Conservation (phyloP, 2,888 invertebrate species). For the Lysandra coridon region DNA sequence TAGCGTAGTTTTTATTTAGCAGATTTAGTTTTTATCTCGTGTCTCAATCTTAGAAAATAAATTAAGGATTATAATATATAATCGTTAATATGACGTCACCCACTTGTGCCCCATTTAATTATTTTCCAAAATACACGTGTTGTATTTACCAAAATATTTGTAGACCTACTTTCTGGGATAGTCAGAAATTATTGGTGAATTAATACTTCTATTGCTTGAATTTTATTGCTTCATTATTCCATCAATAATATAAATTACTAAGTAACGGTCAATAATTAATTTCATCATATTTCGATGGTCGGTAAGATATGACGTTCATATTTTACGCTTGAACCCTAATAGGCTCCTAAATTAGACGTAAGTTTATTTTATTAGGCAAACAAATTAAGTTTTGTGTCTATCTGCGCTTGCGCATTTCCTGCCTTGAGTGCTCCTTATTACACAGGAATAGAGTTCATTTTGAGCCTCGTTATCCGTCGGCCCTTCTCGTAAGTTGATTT, state of each 20-base stretch:
- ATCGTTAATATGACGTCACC: too few relatives aligned
- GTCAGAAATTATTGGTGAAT: background rate
- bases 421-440: constrained; percentile 13
- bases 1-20: constrained; percentile 35
- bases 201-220: background rate
- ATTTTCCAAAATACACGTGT: too few relatives aligned
- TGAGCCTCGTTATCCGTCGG: background rate
- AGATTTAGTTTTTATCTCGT: constrained; percentile 26
- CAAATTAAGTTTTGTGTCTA: constrained; percentile 39
- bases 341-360: constrained; percentile 28
- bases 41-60: background rate
- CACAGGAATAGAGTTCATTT: background rate
- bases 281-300: background rate
- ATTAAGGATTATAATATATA: background rate
- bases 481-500: constrained; percentile 6
- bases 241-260: background rate
- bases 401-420: constrained; percentile 37
- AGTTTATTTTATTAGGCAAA: constrained; percentile 35
- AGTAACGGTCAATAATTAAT: background rate
- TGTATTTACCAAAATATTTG: too few relatives aligned
- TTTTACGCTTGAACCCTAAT: background rate
- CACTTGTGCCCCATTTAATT: too few relatives aligned
- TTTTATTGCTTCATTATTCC: background rate
- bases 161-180: background rate
- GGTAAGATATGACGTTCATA: background rate